These are phyloP conservation scores for Cygnus atratus DNA, from an alignment of 2,113 vertebrate genomes.

Conservation along the genomic window DNA sequence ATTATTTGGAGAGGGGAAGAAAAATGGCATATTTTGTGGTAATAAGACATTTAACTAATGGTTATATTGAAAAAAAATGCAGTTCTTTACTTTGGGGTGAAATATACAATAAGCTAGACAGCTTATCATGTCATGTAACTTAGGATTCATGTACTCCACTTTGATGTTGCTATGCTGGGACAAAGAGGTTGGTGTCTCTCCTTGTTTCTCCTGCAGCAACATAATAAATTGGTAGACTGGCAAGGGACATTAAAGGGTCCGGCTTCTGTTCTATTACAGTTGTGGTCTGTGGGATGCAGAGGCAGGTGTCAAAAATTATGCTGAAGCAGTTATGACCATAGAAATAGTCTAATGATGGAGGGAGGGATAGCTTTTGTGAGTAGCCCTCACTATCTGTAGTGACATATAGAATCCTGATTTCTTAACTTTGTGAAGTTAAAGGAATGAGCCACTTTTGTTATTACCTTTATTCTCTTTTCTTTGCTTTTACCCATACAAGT, in stretches of 20 bases:
- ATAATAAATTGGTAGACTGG: fast-evolving
- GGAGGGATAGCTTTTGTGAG: background rate
- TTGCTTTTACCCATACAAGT: background rate
- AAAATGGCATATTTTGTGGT: background rate
- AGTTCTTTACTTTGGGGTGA: constrained; percentile 27
- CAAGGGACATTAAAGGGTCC: background rate
- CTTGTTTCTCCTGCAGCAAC: background rate
- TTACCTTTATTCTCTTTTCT: background rate
- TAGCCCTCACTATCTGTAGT: background rate
- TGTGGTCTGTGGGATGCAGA: background rate
- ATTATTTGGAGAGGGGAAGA: constrained; percentile 7
- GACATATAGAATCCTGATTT: background rate
- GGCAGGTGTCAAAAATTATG: background rate
- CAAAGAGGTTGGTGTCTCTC: background rate
- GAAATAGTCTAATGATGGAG: background rate
- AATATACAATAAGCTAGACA: background rate
- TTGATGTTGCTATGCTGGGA: background rate
- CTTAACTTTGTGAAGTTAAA: background rate
- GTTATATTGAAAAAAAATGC: constrained; percentile 1
- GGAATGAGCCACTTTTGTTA: background rate
- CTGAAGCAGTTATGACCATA: background rate
- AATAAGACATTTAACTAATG: constrained; percentile 9
- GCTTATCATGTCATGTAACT: background rate
- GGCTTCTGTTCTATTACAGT: background rate
- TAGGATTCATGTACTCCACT: background rate